Conservation (phyloP, 2,113 vertebrate species). For the Pseudorhombus dupliciocellatus region DNA sequence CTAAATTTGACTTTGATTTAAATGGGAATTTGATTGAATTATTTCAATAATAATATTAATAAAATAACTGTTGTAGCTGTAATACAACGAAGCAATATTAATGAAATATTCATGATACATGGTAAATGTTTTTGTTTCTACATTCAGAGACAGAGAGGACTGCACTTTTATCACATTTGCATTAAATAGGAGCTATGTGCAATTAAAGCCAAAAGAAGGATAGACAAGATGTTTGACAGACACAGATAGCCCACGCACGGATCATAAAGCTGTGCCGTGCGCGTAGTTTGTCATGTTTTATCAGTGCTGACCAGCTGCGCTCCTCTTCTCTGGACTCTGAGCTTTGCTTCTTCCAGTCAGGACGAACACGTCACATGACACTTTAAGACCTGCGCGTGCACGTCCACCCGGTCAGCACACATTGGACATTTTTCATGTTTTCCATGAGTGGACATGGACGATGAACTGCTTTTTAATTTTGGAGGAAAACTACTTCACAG, state of each 20-base stretch:
- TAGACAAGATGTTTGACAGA: neutral
- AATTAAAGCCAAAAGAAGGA: neutral
- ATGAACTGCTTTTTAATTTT: neutral
- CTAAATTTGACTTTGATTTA: no score
- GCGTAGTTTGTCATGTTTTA: slow-evolving; percentile 24
- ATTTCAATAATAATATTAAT: no score
- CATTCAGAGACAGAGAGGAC: neutral
- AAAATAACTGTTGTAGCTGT: no score
- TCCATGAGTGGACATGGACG: neutral
- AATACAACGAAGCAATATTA: no score
- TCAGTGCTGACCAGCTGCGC: slow-evolving; percentile 12
- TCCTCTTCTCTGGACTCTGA: slow-evolving; percentile 51
- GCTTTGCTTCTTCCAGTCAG: slow-evolving; percentile 29
- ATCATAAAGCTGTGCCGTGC: neutral
- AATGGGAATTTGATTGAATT: no score
- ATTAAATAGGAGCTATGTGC: neutral
- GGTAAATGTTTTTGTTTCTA: neutral
- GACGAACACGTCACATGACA: slow-evolving; percentile 17
- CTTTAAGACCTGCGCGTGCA: neutral
- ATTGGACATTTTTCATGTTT: neutral
- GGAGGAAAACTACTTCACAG: neutral
- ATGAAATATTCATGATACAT: neutral
- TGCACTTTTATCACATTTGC: neutral
- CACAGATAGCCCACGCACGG: neutral
- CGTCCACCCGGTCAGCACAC: neutral